Evolutionary conservation across 2,888 invertebrate genomes (phyloP).

Genomic region (Chymomyza amoena): DNA sequence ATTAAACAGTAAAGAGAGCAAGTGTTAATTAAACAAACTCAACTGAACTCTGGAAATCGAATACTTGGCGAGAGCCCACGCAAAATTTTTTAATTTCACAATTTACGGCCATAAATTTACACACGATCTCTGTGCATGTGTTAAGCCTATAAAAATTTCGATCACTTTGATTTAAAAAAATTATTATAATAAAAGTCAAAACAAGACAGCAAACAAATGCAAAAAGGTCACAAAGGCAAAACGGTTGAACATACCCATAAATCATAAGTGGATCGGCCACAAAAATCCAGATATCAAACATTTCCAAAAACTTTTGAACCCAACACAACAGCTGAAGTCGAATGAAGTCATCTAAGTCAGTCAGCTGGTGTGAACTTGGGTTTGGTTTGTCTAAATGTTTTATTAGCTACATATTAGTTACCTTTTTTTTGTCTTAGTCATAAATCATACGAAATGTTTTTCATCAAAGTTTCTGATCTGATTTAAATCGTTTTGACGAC

Average conservation of each 20-base stretch:
- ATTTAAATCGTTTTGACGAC: no score
- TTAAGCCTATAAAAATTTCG: conserved; percentile 39
- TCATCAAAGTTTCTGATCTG: no score
- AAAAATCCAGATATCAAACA: background rate
- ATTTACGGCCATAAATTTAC: conserved; percentile 47
- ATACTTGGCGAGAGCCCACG: conserved; percentile 36
- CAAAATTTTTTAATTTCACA: conserved; percentile 22
- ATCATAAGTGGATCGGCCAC: conserved; percentile 26
- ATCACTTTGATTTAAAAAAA: background rate
- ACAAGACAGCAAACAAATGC: background rate
- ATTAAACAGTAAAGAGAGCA: conserved; percentile 31
- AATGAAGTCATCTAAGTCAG: conserved; percentile 4
- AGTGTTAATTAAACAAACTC: conserved; percentile 43
- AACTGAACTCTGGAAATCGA: conserved; percentile 14
- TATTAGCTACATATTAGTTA: no score
- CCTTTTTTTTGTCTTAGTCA: no score
- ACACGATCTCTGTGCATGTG: background rate
- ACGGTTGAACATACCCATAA: conserved; percentile 42
- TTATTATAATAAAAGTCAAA: background rate
- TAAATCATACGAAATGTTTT: no score
- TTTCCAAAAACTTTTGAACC: background rate
- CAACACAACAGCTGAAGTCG: background rate
- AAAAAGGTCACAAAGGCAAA: background rate
- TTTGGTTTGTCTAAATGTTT: no score
- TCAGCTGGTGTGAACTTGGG: background rate